A percentile compares a stretch with the other conserved stretches of the same genome.
Conservation (phyloP, 2,797 vertebrate genomes). For the Anabacerthia variegaticeps region DNA sequence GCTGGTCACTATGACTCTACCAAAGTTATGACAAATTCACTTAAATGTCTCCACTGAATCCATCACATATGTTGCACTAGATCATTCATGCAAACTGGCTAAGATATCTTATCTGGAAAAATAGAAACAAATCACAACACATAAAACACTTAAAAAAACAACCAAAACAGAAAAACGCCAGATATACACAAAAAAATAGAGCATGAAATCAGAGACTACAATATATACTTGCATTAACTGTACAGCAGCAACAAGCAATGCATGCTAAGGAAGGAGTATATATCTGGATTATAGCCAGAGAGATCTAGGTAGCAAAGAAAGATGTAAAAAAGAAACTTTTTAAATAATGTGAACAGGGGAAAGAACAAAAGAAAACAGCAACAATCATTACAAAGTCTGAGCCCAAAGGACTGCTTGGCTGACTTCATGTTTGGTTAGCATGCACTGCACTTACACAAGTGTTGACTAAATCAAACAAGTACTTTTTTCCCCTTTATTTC, state of each 20-base stretch:
- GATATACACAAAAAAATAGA: background rate
- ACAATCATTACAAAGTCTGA: background rate
- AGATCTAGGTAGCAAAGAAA: background rate
- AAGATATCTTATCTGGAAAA: background rate
- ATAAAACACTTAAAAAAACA: background rate
- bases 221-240: background rate
- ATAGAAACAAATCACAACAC: background rate
- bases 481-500: background rate
- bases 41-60: background rate
- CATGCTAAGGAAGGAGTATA: background rate
- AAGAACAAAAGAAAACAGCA: background rate
- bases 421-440: background rate
- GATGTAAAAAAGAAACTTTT: background rate
- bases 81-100: background rate
- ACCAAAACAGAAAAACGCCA: background rate
- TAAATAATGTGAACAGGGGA: background rate
- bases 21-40: background rate
- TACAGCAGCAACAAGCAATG: background rate
- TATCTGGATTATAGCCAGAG: background rate
- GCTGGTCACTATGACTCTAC: background rate
- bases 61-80: background rate
- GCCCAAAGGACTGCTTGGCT: background rate
- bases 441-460: background rate
- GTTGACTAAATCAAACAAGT: background rate
- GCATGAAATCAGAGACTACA: background rate